Conservation (phyloP, 2,888 invertebrate genomes). For the Cheilosia vernalis region DNA sequence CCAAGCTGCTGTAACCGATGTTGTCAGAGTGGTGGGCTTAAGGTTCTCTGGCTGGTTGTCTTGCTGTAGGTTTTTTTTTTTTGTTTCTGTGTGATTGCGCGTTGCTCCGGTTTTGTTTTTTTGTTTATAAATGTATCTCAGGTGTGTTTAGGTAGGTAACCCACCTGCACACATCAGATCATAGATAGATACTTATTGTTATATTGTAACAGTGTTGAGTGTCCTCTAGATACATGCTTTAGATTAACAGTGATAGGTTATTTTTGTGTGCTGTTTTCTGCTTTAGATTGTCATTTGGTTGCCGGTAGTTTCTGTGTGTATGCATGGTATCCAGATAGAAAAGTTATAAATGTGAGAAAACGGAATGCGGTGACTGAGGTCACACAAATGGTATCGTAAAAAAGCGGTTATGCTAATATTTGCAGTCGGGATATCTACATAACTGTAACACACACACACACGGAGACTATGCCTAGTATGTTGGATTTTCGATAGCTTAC, state of each 20-base stretch:
- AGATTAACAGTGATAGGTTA: conserved; percentile 79
- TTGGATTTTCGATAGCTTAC: not conserved
- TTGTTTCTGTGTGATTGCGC: conserved; percentile 67
- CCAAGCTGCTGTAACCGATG: conserved; percentile 67
- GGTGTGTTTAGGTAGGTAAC: conserved; percentile 74
- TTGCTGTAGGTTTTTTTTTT: conserved; percentile 7
- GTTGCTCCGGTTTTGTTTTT: conserved; percentile 68
- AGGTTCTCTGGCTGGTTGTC: conserved; percentile 51
- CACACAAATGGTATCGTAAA: conserved; percentile 71
- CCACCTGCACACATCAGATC: conserved; percentile 74
- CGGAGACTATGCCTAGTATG: conserved; percentile 28
- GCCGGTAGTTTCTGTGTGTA: conserved; percentile 42
- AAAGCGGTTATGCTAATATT: conserved; percentile 74
- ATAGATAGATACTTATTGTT: conserved; percentile 75
- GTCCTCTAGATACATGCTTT: conserved; percentile 82
- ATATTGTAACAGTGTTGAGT: conserved; percentile 75
- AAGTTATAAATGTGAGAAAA: conserved; percentile 63
- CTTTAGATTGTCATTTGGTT: conserved; percentile 74
- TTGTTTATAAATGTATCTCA: conserved; percentile 69
- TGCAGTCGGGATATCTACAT: conserved; percentile 56
- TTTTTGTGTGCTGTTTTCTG: conserved; percentile 52
- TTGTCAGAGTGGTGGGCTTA: conserved; percentile 69
- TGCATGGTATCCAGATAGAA: conserved; percentile 44
- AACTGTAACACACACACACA: conserved; percentile 56
- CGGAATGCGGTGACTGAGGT: conserved; percentile 70